Evolutionary conservation across 92 coral and sea anemone species (phyloP), one percentile per base, ranked within the genome.

Genomic region (Palythoa grandis): DNA sequence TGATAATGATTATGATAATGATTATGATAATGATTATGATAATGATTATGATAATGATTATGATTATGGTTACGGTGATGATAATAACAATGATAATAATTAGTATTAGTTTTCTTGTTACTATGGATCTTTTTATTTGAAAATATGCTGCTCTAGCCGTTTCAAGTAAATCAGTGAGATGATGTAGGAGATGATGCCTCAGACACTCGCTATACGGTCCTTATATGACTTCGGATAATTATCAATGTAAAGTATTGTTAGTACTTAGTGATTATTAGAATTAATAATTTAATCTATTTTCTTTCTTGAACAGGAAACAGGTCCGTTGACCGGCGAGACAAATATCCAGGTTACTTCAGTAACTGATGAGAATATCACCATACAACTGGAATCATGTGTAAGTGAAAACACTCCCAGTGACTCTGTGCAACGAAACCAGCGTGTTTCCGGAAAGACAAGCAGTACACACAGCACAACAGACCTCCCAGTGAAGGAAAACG

Each of bases 261-360:
- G 11, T 63, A 29, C 35, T 29, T 29, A n/a, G 69, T 63, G 69
- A n/a, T n/a, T 12, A 63, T 63, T 63, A 63, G 2, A 10, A 63
- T 11, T 43, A 4, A 43, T 43, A 19, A 1, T 58, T 5, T 43
- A 19, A 1, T 58, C 17, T n/a, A 19, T 63, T 63, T n/a, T 24
- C 69, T 53, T 20, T 22, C 20, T 39, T 80, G 3, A 37, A 61
- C 75, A 80, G 85, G 85, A 67, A 80, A 80, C 85, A 67, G 85
- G 75, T 40, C 74, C 85, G 48, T 19, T 85, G 37, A 76, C 52
- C 61, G 76, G 79, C 54, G 85, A 85, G 70, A 79, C 91, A 15
- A 89, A 83, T 69, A 70, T 92, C 52, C 85, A 92, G 70, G 92
- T 94, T 23, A 86, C 89, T 3, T 92, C 98, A 13, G 87, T 92